phyloP scores from a whole-genome alignment of 2,797 vertebrate species.

The Squalus acanthias region DNA sequence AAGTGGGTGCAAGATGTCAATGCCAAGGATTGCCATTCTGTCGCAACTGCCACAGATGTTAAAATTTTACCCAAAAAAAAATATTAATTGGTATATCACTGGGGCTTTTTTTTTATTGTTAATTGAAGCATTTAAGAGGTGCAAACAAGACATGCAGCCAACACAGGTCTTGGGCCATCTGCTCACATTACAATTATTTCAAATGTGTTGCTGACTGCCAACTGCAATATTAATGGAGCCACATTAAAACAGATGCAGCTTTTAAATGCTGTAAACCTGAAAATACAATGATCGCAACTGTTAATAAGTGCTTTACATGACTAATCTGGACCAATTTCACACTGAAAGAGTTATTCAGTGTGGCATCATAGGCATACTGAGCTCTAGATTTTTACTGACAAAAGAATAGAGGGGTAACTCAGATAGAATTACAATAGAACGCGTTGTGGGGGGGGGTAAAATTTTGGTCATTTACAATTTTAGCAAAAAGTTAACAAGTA shows the following conservation, averaged over 20 bases:
- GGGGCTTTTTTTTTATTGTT: background rate
- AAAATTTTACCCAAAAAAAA: background rate
- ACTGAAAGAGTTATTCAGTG: background rate
- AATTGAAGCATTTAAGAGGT: background rate
- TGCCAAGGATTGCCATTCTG: background rate
- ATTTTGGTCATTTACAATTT: background rate
- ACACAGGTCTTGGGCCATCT: background rate
- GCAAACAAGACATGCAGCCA: background rate
- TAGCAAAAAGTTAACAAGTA: background rate
- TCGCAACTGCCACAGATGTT: background rate
- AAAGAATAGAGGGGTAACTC: background rate
- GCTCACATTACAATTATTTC: background rate
- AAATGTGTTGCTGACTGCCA: background rate
- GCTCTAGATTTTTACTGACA: background rate
- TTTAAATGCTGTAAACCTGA: conserved; percentile 8
- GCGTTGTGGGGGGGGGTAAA: rapidly evolving
- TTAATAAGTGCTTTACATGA: background rate
- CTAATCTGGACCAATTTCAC: background rate
- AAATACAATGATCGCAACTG: background rate
- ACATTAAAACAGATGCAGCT: background rate
- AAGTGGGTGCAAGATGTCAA: background rate
- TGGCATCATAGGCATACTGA: background rate
- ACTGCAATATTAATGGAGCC: background rate
- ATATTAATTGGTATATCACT: background rate
- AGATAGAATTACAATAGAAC: background rate